A percentile compares a stretch with the other conserved stretches of the same genome.
Conservation (phyloP, 2,797 vertebrate genomes). For the Aulostomus chinensis region DNA sequence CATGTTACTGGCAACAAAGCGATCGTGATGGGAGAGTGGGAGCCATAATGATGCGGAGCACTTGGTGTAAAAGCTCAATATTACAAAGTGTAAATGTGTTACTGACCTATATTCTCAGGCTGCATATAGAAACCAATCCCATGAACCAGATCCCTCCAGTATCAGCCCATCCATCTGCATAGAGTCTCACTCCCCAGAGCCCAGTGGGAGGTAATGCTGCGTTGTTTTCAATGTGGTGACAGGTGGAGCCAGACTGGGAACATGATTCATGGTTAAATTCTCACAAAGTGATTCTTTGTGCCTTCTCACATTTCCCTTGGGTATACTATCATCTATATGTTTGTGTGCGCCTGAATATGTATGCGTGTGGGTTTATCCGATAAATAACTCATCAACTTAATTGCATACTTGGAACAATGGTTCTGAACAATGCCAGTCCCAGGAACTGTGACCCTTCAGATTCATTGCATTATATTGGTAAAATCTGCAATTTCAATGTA, state of each 20-base stretch:
- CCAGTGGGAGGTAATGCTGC: slow-evolving; percentile 47
- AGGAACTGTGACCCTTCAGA: slow-evolving; percentile 24
- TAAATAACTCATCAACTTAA: slow-evolving; percentile 49
- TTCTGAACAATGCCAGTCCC: slow-evolving; percentile 33
- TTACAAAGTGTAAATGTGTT: slow-evolving; percentile 70
- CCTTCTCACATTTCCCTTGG: slow-evolving; percentile 25
- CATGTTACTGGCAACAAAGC: slow-evolving; percentile 66
- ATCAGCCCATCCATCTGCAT: slow-evolving; percentile 65
- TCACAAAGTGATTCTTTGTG: slow-evolving; percentile 43
- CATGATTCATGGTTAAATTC: slow-evolving; percentile 51
- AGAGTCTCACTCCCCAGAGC: slow-evolving; percentile 54
- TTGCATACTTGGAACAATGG: slow-evolving; percentile 41
- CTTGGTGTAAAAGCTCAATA: slow-evolving; percentile 50
- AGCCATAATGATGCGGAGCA: slow-evolving; percentile 55
- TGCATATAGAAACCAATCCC: slow-evolving; percentile 59
- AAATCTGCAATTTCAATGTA: slow-evolving; percentile 50
- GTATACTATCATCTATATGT: slow-evolving; percentile 21
- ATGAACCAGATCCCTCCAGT: slow-evolving; percentile 62
- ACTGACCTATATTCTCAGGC: slow-evolving; percentile 73
- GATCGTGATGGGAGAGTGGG: slow-evolving; percentile 57
- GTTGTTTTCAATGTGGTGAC: slow-evolving; percentile 45
- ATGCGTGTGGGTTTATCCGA: slow-evolving; percentile 15
- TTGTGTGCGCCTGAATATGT: background rate
- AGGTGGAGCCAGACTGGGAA: slow-evolving; percentile 42
- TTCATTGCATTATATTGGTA: slow-evolving; percentile 22